Evolutionary conservation across 2,113 vertebrate genomes (phyloP), one percentile per base, ranked within the genome.

Genomic region (Pygoscelis adeliae): DNA sequence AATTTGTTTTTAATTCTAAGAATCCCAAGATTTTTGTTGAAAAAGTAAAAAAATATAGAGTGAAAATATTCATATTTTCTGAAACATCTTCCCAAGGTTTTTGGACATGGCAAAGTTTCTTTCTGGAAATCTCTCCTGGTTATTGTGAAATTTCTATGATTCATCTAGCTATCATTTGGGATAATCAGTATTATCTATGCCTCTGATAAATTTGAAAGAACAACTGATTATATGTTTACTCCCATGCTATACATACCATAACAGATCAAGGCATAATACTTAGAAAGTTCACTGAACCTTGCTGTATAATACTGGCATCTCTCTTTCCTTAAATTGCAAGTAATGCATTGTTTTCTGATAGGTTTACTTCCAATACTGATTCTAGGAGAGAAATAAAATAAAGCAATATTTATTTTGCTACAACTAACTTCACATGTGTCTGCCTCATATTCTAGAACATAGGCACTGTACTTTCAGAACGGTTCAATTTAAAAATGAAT

Each of bases 221-320:
- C 16, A 91, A 56, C 1, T 22, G 32, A 47, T 76, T 49, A 34
- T 73, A 38, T 44, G 12, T 70, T 90, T 84, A 21, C 6, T 59
- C 10, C 11, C 27, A 65, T 62, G 52, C 44, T 11, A 94, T 95
- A 98, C 98, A 40, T 98, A 99, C 98, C 98, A 3, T 98, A 98
- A 96, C 98, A 99, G 88, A 98, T 56, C 55, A 99, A 97, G 46
- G 98, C 97, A 65, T 98, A 99, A 94, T 98, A 99, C 85, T 98
- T 98, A 65, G 98, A 98, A 66, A n/a, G 96, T 93, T 98, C 94
- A 70, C 98, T 99, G 96, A 99, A 98, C 93, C 97, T 98, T 93
- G 98, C 98, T 96, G 97, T 97, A 77, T 99, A 98, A 98, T 98
- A 98, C 67, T 99, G 98, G 95, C 98, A 99, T 95, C 98, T 98